A percentile compares a stretch with the other conserved stretches of the same genome.
Evolutionary conservation across 1,140 invertebrate genomes (phyloP).

Genomic region (Penaeus chinensis): DNA sequence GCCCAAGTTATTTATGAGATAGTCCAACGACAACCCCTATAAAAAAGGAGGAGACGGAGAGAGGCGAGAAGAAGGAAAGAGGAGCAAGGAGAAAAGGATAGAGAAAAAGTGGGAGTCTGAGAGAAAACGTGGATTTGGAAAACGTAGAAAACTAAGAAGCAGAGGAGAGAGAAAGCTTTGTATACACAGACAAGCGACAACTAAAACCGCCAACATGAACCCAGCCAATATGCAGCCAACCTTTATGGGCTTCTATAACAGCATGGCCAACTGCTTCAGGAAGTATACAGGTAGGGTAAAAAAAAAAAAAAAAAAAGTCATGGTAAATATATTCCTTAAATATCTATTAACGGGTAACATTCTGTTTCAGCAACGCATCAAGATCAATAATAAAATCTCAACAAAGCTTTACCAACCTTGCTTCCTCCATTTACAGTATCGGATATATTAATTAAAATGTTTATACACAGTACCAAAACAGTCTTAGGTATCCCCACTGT

Average conservation of each 20-base stretch:
- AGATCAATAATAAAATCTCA: no score
- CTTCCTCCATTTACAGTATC: no score
- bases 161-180: background rate
- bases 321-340: background rate
- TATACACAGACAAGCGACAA: background rate
- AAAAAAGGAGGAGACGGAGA: background rate
- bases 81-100: background rate
- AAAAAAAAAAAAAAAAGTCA: background rate
- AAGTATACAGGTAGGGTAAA: slow-evolving; percentile 59
- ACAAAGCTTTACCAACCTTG: no score
- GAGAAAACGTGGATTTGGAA: background rate
- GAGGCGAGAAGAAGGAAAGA: background rate
- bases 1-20: no score
- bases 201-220: slow-evolving; percentile 45
- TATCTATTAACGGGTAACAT: background rate
- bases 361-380: no score
- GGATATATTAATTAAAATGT: no score
- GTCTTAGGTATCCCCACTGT: no score
- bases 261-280: slow-evolving; percentile 62
- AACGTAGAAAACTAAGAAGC: background rate
- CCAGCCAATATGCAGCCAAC: slow-evolving; percentile 50
- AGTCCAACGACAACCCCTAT: background rate
- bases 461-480: no score
- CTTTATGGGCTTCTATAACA: slow-evolving; percentile 62
- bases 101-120: background rate